phyloP scores from a whole-genome alignment of 2,888 invertebrate genomes.

The Synergus japonicus region DNA sequence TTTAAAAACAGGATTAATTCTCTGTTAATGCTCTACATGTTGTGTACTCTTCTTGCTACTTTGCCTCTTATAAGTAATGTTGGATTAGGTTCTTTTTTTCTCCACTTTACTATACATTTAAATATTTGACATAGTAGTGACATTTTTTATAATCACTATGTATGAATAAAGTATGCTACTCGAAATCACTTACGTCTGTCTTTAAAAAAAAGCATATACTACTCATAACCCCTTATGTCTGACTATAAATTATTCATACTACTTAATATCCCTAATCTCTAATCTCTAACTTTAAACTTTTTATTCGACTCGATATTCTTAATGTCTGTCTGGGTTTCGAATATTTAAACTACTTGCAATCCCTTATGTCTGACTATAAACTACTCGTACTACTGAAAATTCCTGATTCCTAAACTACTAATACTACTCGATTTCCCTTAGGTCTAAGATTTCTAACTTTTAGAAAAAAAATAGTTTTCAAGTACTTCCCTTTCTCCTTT shows the following conservation, averaged over 20 bases:
- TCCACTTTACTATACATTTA: background rate
- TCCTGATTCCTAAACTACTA: too few relatives aligned
- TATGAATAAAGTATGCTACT: too few relatives aligned
- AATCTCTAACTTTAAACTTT: background rate
- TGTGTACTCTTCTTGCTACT: background rate
- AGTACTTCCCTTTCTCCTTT: too few relatives aligned
- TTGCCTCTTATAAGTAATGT: background rate
- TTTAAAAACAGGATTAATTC: background rate
- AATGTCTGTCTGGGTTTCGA: too few relatives aligned
- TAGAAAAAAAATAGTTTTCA: too few relatives aligned
- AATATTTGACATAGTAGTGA: background rate
- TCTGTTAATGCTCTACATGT: background rate
- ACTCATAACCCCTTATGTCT: background rate
- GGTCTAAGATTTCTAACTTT: too few relatives aligned
- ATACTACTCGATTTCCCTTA: too few relatives aligned
- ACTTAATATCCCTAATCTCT: background rate
- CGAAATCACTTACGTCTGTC: too few relatives aligned
- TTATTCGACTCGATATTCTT: too few relatives aligned
- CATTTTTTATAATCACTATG: too few relatives aligned
- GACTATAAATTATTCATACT: background rate
- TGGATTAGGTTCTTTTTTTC: background rate
- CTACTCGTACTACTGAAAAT: background rate
- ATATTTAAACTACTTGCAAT: background rate
- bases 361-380: background rate
- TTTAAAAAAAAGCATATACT: background rate